A percentile compares a stretch with the other conserved stretches of the same genome.
phyloP scores from a whole-genome alignment of 2,888 invertebrate genomes.

The Tenthredo notha region DNA sequence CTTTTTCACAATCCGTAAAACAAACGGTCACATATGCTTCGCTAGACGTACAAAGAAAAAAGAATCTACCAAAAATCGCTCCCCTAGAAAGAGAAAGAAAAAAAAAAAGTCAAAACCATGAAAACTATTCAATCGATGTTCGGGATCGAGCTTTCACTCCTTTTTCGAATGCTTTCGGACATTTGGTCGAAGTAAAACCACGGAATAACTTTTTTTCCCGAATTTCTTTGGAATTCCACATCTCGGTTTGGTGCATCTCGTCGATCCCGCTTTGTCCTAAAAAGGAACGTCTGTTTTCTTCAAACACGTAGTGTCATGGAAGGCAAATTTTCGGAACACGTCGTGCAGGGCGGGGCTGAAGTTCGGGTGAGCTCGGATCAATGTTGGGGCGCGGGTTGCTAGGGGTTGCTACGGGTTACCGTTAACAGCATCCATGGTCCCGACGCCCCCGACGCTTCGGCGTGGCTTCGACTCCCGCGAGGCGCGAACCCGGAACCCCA shows the following conservation, averaged over 20 bases:
- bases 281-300: background rate
- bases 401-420: slow-evolving; percentile 70
- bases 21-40: too few species aligned
- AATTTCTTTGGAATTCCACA: background rate
- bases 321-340: slow-evolving; percentile 65
- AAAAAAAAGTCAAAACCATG: background rate
- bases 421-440: slow-evolving; percentile 76
- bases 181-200: background rate
- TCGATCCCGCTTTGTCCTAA: background rate
- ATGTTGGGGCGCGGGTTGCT: slow-evolving; percentile 78
- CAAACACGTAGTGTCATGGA: slow-evolving; percentile 10
- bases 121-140: background rate
- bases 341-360: slow-evolving; percentile 74
- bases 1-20: background rate
- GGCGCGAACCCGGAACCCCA: slow-evolving; percentile 59
- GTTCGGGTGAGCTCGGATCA: slow-evolving; percentile 78
- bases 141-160: background rate
- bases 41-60: too few species aligned
- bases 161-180: background rate
- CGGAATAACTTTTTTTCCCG: background rate
- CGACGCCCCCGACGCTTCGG: slow-evolving; percentile 66
- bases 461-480: slow-evolving; percentile 58
- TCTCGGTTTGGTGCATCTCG: background rate
- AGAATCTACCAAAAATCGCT: too few species aligned
- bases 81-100: background rate